Percentiles rank a stretch among this genome's conserved stretches.
Evolutionary conservation across 2,113 vertebrate species (phyloP).

Genomic region (Rhadina sibilatrix): DNA sequence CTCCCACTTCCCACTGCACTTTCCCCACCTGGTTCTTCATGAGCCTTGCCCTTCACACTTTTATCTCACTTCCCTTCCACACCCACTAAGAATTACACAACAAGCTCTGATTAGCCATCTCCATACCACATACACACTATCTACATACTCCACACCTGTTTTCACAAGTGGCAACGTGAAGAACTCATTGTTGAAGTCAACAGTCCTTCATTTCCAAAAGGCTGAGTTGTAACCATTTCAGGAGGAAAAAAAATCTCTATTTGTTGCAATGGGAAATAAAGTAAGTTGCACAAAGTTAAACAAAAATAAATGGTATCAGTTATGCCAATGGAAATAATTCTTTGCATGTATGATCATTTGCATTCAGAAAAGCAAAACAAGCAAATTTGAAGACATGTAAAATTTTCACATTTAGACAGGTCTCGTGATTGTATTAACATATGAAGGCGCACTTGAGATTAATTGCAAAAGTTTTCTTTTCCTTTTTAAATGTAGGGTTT

Average conservation of each 20-base stretch:
- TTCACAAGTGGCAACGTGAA: neutral
- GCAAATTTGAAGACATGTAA: neutral
- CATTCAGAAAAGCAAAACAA: neutral
- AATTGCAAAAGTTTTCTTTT: neutral
- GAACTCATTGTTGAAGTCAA: neutral
- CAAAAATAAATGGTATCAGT: neutral
- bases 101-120: neutral
- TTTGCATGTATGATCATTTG: neutral
- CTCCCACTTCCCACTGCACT: neutral
- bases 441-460: neutral
- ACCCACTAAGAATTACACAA: neutral
- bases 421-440: neutral
- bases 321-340: neutral
- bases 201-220: neutral
- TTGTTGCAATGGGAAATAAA: neutral
- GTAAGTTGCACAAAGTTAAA: neutral
- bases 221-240: neutral
- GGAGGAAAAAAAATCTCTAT: neutral
- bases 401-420: neutral
- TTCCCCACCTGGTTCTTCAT: neutral
- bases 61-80: neutral
- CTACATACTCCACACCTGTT: rapidly evolving
- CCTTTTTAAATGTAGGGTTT: neutral
- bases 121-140: too few relatives aligned
- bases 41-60: neutral